These are phyloP conservation scores for Fopius arisanus DNA, from an alignment of 1,140 invertebrate genomes.

Conservation along the genomic window DNA sequence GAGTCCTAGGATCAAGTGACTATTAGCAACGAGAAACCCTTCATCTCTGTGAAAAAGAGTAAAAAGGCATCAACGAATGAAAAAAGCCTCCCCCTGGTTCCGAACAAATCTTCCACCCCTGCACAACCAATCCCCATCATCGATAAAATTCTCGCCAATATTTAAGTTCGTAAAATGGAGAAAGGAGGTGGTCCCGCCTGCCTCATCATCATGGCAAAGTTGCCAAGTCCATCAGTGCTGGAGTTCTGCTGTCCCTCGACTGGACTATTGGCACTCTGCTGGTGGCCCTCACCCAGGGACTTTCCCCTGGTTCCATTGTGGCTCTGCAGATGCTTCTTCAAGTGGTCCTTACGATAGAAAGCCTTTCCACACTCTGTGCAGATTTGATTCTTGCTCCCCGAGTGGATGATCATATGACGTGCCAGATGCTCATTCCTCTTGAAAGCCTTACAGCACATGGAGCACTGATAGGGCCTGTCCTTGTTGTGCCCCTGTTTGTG, in stretches of 20 bases:
- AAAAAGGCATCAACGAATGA: too few species aligned
- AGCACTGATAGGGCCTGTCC: slow-evolving; percentile 66
- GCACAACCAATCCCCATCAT: too few species aligned
- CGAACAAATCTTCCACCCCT: too few species aligned
- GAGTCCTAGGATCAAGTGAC: too few species aligned
- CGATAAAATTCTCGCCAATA: background rate
- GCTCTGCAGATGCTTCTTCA: slow-evolving; percentile 69
- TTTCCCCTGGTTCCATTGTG: slow-evolving; percentile 55
- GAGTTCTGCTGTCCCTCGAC: slow-evolving; percentile 43
- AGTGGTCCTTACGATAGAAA: slow-evolving; percentile 70
- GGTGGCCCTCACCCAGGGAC: slow-evolving; percentile 20
- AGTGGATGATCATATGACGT: slow-evolving; percentile 67
- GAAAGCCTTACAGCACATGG: slow-evolving; percentile 66
- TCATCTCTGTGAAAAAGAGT: too few species aligned
- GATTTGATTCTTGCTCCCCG: slow-evolving; percentile 66
- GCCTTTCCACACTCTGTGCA: slow-evolving; percentile 70
- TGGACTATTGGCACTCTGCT: slow-evolving; percentile 39
- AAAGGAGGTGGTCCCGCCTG: slow-evolving; percentile 57
- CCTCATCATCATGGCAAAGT: slow-evolving; percentile 58
- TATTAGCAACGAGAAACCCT: too few species aligned
- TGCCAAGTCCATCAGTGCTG: slow-evolving; percentile 50
- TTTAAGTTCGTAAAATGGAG: slow-evolving; percentile 58
- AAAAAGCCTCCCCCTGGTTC: too few species aligned
- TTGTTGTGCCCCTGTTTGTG: slow-evolving; percentile 68
- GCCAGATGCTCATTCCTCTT: slow-evolving; percentile 68